Conservation (phyloP, 1,140 invertebrate genomes). For the Drosophila watanabei region DNA sequence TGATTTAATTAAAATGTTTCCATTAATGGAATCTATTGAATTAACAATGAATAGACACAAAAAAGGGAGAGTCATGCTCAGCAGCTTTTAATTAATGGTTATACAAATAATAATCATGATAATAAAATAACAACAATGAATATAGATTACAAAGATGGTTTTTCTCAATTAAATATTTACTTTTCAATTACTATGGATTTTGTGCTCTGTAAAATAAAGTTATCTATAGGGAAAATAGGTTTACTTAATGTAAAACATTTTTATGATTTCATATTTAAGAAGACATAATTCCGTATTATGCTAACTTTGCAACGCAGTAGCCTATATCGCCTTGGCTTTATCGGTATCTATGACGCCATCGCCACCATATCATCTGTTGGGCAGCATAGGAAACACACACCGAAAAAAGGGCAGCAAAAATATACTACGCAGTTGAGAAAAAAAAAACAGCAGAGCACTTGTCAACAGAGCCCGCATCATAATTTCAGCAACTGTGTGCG, state of each 20-base stretch:
- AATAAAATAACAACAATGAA: not conserved
- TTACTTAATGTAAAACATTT: no score
- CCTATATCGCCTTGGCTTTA: constrained; percentile 3
- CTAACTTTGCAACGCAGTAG: constrained; percentile 23
- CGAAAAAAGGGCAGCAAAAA: constrained; percentile 24
- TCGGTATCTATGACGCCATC: constrained; percentile 73
- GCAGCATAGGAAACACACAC: constrained; percentile 56
- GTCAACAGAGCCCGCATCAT: constrained; percentile 71
- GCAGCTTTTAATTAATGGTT: constrained; percentile 1
- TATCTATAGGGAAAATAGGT: no score
- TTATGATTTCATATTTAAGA: no score
- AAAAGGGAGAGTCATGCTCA: not conserved
- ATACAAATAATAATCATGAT: not conserved
- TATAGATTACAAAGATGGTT: not conserved
- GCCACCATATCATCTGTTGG: constrained; percentile 40
- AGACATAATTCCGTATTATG: no score
- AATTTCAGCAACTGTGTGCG: constrained; percentile 17
- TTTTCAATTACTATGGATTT: no score
- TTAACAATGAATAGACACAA: constrained; percentile 1
- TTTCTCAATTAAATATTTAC: not conserved
- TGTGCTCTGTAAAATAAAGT: not conserved
- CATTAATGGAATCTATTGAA: not conserved
- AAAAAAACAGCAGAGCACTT: constrained; percentile 66
- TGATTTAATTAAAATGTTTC: not conserved
- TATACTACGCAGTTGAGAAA: constrained; percentile 75